Evolutionary conservation across 2,113 vertebrate genomes (phyloP).

Genomic region (Vireo altiloquus): DNA sequence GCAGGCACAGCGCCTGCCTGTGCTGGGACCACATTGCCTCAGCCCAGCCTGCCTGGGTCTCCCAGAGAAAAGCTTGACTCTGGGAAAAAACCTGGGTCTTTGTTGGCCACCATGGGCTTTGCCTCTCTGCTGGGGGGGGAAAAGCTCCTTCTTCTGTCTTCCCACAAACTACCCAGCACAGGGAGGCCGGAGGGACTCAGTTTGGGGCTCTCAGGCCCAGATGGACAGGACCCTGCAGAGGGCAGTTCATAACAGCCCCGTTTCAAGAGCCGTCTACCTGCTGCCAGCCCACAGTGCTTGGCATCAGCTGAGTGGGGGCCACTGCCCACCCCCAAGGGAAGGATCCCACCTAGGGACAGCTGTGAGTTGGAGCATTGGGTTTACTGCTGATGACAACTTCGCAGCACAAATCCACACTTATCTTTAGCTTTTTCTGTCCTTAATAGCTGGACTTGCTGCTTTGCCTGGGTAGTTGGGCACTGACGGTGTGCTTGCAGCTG

Average conservation of each 20-base stretch:
- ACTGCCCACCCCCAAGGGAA: not conserved
- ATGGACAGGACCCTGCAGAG: not conserved
- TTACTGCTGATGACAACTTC: not conserved
- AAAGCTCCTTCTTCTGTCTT: not conserved
- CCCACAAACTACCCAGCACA: rapidly evolving
- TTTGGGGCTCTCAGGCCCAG: not conserved
- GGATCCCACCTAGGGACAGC: not conserved
- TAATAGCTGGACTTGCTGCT: not conserved
- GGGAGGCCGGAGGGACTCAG: not conserved
- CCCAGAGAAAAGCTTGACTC: not conserved
- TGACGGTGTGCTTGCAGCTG: not conserved
- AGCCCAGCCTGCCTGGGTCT: not conserved
- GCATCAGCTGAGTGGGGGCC: rapidly evolving
- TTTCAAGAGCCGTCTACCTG: not conserved
- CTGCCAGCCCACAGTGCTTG: not conserved
- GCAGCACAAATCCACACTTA: rapidly evolving
- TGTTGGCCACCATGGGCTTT: not conserved
- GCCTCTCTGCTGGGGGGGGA: rapidly evolving
- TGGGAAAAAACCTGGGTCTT: not conserved
- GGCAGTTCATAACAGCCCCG: rapidly evolving
- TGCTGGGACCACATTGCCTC: not conserved
- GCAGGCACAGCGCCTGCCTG: not conserved
- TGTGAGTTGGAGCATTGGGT: not conserved
- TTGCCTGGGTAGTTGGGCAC: not conserved
- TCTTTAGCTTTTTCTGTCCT: not conserved